A percentile compares a stretch with the other conserved stretches of the same genome.
Conservation (phyloP, 2,888 invertebrate species). For the Uropetala carovei region DNA sequence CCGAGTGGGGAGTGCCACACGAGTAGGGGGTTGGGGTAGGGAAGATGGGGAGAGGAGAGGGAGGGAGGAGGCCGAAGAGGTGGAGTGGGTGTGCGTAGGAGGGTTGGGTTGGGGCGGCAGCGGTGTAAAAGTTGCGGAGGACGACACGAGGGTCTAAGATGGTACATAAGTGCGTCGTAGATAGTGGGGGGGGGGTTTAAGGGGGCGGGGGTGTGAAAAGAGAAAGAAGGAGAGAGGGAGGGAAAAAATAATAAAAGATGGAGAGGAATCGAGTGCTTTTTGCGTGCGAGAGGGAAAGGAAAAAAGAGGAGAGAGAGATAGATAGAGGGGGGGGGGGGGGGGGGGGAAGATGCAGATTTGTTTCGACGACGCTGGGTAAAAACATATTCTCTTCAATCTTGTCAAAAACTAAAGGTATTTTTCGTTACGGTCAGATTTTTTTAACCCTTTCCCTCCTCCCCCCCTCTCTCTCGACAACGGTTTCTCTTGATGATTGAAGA, state of each 20-base stretch:
- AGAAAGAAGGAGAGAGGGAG: neutral
- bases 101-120: neutral
- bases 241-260: neutral
- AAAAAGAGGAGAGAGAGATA: no score
- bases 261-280: neutral
- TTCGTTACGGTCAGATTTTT: neutral
- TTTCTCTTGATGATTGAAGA: neutral
- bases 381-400: neutral
- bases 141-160: neutral
- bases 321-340: no score
- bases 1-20: neutral
- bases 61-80: neutral
- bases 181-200: neutral
- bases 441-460: neutral
- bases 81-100: neutral
- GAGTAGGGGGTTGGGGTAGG: neutral
- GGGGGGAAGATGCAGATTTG: no score
- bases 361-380: neutral
- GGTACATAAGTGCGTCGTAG: neutral
- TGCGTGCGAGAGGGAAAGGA: neutral
- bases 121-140: neutral
- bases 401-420: neutral
- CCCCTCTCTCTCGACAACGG: neutral
- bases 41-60: neutral
- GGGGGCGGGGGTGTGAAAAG: neutral